These are phyloP conservation scores for Tinea semifulvella DNA, from an alignment of 2,888 invertebrate species.

Conservation along the genomic window DNA sequence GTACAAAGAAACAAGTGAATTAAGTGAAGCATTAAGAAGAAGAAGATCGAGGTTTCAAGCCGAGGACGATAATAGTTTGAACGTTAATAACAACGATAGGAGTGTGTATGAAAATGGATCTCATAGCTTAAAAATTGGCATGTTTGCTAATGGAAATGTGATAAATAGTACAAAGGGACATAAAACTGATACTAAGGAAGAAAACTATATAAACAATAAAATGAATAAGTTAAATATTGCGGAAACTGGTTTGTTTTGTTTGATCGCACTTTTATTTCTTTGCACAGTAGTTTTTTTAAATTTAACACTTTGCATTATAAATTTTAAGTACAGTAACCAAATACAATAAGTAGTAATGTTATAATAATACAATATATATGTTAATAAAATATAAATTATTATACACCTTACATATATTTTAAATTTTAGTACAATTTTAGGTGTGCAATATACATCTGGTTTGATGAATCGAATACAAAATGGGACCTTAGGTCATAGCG, in stretches of 20 bases:
- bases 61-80: background rate
- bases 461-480: slow-evolving; percentile 69
- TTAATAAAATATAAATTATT: background rate
- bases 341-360: too few relatives aligned
- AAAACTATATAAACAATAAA: slow-evolving; percentile 25
- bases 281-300: too few relatives aligned
- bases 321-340: too few relatives aligned
- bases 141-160: slow-evolving; percentile 32
- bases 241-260: slow-evolving; percentile 50
- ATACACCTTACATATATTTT: background rate
- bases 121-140: slow-evolving; percentile 28
- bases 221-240: slow-evolving; percentile 32
- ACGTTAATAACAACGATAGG: background rate
- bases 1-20: slow-evolving; percentile 69
- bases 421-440: slow-evolving; percentile 35
- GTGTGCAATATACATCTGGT: slow-evolving; percentile 65
- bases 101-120: slow-evolving; percentile 20
- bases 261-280: too few relatives aligned
- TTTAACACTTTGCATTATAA: too few relatives aligned
- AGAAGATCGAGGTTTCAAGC: slow-evolving; percentile 75
- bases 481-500: slow-evolving; percentile 63
- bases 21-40: slow-evolving; percentile 81
- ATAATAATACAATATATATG: too few relatives aligned
- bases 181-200: slow-evolving; percentile 22
- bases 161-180: too few relatives aligned